These are phyloP conservation scores for Drosophila bocqueti DNA, from an alignment of 1,140 invertebrate species.

Conservation along the genomic window DNA sequence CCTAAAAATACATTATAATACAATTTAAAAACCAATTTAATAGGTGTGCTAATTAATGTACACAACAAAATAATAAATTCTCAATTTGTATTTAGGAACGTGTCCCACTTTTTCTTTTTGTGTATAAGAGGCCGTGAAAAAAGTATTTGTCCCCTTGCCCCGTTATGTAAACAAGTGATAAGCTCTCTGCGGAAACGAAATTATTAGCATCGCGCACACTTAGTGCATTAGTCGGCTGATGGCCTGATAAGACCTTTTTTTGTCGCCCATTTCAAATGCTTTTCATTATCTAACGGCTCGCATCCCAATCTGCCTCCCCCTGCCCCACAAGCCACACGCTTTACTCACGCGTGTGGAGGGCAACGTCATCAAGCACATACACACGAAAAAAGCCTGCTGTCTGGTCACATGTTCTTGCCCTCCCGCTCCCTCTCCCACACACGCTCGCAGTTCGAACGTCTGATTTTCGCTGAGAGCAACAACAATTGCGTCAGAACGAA, in stretches of 20 bases:
- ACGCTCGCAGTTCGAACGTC: slow-evolving; percentile 14
- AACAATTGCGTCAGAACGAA: slow-evolving; percentile 55
- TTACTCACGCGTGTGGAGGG: slow-evolving; percentile 16
- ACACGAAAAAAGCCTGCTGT: slow-evolving; percentile 29
- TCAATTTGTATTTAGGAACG: no score
- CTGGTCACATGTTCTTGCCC: slow-evolving; percentile 68
- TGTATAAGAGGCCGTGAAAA: slow-evolving; percentile 1
- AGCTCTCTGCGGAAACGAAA: slow-evolving; percentile 36
- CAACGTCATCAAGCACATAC: slow-evolving; percentile 62
- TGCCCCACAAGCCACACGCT: slow-evolving; percentile 29
- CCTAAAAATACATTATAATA: no score
- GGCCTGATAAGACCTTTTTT: slow-evolving; percentile 7
- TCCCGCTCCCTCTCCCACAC: slow-evolving; percentile 1
- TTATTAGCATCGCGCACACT: slow-evolving; percentile 16
- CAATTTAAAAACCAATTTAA: no score
- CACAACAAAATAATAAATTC: no score
- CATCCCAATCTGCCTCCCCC: slow-evolving; percentile 17
- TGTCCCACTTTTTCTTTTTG: neutral
- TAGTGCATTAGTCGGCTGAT: slow-evolving; percentile 39
- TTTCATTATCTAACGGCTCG: slow-evolving; percentile 60
- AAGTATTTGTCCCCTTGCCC: slow-evolving; percentile 44
- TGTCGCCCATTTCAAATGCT: neutral
- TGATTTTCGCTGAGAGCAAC: slow-evolving; percentile 9
- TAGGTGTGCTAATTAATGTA: no score
- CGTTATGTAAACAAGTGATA: slow-evolving; percentile 70